Base-by-base conservation (phyloP, 2,113 vertebrate species). In the Tamias sibiricus region DNA sequence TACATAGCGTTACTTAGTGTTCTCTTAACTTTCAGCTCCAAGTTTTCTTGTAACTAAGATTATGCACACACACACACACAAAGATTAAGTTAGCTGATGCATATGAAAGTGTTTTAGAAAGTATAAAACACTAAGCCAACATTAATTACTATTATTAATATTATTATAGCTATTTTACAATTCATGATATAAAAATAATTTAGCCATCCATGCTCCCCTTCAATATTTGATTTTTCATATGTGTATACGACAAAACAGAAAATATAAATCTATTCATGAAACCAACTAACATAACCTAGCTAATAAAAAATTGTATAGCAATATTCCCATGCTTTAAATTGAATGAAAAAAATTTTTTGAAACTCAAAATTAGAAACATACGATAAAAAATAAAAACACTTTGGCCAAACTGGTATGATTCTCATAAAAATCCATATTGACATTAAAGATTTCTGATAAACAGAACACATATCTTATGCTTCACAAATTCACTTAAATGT, bases 181-280 rank as follows among this genome's bases (percentile, higher is more conserved):
- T 77, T 12, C 82, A 40, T 87, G 19, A 75, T 52, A 81, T 52
- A 37, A 87, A 96, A 87, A 76, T 76, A 71, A 77, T 54, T 89
- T 72, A 90, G 40, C 30, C 3, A 92, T 54, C 37, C 28, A 28
- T 26, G 16, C 4, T 54, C 4, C n/a, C 30, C 8, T 57, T 82
- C 26, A 86, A 62, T 42, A 77, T 47, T 79, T 71, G 8, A 87
- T 77, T 66, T 59, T 96, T 69, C 57, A 91, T 49, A 68, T 75
- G 26, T 75, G 9, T 79, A 54, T 47, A 94, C 2, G 8, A 47
- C 8, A n/a, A n/a, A 87, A 80, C 6, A 86, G 19, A 9, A 76
- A 81, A 90, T 57, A 92, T n/a, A 42, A 74, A 81, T 8, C 26
- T 95, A 80, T 79, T 89, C 37, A 74, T 80, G n/a, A 80, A 76